Evolutionary conservation across 2,113 vertebrate genomes (phyloP).

Genomic region (Sula dactylatra): DNA sequence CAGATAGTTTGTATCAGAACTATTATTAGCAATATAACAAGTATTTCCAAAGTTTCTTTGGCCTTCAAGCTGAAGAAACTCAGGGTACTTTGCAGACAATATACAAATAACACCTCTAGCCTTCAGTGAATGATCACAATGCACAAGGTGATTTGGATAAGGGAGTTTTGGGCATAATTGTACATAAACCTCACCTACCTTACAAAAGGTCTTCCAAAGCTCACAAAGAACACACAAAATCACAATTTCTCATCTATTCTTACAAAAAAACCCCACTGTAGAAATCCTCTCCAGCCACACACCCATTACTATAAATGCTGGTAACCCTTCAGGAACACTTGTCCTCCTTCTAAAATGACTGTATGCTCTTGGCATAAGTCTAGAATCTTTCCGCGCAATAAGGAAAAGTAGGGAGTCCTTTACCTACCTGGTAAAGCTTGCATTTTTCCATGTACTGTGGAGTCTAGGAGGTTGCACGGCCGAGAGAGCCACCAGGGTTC

Average conservation of each 20-base stretch:
- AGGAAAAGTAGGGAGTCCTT: neutral
- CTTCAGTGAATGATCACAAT: neutral
- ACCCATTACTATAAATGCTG: neutral
- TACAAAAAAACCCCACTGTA: neutral
- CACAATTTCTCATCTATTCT: neutral
- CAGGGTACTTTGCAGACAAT: neutral
- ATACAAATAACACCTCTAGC: neutral
- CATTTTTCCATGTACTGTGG: conserved; percentile 67
- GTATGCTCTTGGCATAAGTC: rapidly evolving
- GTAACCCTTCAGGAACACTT: neutral
- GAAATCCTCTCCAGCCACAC: neutral
- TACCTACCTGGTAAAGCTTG: conserved; percentile 59
- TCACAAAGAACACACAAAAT: neutral
- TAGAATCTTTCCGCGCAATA: rapidly evolving
- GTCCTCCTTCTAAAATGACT: neutral
- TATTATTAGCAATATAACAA: neutral
- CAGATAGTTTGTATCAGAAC: neutral
- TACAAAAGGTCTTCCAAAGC: neutral
- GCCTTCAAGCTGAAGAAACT: neutral
- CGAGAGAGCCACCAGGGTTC: neutral
- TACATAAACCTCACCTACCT: neutral
- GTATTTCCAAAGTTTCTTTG: neutral
- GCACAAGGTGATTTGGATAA: neutral
- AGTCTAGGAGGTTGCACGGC: neutral
- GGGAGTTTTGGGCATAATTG: neutral